Conservation (phyloP, 2,113 vertebrate genomes). For the Phrynosoma platyrhinos region DNA sequence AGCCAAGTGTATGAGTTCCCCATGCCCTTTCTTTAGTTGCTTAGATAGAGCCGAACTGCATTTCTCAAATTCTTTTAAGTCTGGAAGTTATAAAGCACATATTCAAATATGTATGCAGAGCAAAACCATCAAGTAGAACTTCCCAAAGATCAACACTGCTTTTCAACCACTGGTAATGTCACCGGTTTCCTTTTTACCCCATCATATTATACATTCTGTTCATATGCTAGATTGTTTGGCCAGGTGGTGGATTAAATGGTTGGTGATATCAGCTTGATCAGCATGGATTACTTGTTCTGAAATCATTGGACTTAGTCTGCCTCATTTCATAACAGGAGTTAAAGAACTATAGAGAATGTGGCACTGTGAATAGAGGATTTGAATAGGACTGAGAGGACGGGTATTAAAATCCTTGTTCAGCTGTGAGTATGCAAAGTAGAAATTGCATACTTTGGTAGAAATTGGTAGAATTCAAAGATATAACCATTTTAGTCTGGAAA, state of each 20-base stretch:
- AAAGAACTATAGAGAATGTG: neutral
- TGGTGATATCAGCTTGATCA: neutral
- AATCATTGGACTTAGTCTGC: neutral
- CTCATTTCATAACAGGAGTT: neutral
- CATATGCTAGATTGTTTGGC: neutral
- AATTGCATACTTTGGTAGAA: too few relatives aligned
- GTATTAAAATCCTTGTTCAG: neutral
- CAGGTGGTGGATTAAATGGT: neutral
- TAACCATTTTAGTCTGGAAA: too few relatives aligned
- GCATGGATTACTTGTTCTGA: neutral
- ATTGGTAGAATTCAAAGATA: too few relatives aligned
- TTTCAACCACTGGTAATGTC: neutral
- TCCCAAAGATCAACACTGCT: neutral
- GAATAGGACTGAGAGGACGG: neutral
- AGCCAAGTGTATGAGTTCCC: neutral
- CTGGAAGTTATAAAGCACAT: neutral
- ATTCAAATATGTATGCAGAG: neutral
- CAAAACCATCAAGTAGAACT: neutral
- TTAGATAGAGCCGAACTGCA: neutral
- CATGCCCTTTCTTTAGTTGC: neutral
- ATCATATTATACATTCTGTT: neutral
- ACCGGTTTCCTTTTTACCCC: neutral
- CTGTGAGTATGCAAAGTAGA: too few relatives aligned
- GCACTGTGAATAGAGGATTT: neutral
- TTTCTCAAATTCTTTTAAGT: neutral